Percentiles rank a stretch among this genome's conserved stretches.
phyloP scores from a whole-genome alignment of 2,888 invertebrate genomes.

The Xanthia togata region DNA sequence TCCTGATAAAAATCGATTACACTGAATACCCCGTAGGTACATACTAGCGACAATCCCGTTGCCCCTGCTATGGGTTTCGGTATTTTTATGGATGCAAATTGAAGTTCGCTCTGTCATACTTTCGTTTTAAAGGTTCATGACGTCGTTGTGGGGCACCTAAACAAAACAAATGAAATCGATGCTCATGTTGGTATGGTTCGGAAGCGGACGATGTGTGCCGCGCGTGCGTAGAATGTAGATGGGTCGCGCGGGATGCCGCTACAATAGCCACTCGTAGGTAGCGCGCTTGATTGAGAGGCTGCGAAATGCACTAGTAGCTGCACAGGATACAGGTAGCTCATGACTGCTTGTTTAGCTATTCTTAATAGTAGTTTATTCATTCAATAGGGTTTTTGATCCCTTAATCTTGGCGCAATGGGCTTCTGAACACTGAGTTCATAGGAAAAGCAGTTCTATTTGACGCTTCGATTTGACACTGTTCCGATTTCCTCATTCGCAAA shows the following conservation, averaged over 20 bases:
- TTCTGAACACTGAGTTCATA: background rate
- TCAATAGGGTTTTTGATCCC: background rate
- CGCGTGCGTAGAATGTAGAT: conserved; percentile 69
- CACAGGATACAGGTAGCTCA: background rate
- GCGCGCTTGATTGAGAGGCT: conserved; percentile 27
- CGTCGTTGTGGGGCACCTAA: conserved; percentile 53
- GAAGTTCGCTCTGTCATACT: conserved; percentile 28
- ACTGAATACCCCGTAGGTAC: conserved; percentile 2
- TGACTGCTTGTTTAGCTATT: background rate
- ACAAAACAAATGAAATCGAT: conserved; percentile 67
- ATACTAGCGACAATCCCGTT: conserved; percentile 4
- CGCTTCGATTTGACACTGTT: background rate
- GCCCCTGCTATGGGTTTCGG: background rate
- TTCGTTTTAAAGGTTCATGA: conserved; percentile 37
- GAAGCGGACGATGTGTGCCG: conserved; percentile 68
- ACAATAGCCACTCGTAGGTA: conserved; percentile 7
- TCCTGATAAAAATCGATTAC: conserved; percentile 21
- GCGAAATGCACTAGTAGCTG: conserved; percentile 11
- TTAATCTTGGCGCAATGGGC: background rate
- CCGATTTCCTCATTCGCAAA: background rate
- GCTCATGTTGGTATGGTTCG: conserved; percentile 42
- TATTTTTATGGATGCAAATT: conserved; percentile 17
- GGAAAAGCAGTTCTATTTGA: background rate
- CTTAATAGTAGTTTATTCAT: background rate
- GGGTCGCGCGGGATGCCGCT: conserved; percentile 40